Conservation (phyloP, 2,888 invertebrate genomes). For the Netelia fuscicornis region DNA sequence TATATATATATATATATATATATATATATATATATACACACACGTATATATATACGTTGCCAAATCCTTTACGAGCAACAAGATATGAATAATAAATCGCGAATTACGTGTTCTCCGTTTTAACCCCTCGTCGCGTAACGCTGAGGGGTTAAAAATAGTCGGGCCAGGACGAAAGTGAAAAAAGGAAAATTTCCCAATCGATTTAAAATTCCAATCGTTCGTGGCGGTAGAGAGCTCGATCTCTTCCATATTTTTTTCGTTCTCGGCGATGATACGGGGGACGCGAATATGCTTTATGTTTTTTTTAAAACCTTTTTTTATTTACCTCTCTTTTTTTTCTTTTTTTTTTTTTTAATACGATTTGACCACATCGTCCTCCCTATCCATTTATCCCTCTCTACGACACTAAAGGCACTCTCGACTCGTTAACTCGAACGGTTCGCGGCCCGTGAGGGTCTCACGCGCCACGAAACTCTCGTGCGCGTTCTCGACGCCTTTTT, state of each 20-base stretch:
- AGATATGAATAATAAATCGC: constrained; percentile 32
- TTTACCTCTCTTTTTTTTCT: constrained; percentile 8
- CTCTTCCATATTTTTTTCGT: constrained; percentile 36
- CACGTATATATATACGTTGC: background rate
- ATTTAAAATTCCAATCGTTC: constrained; percentile 40
- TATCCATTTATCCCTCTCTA: background rate
- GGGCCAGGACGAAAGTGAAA: background rate
- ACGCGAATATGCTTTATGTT: background rate
- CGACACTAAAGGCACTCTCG: constrained; percentile 56
- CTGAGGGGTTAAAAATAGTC: background rate
- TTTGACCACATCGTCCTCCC: constrained; percentile 12
- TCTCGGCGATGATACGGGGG: constrained; percentile 5
- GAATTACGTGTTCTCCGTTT: background rate
- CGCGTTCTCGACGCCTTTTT: background rate
- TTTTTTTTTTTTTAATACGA: background rate
- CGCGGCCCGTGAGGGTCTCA: constrained; percentile 24
- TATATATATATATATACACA: no score
- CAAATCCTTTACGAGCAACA: background rate
- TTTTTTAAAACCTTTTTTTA: constrained; percentile 1
- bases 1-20: background rate
- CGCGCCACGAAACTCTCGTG: background rate
- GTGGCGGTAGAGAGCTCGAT: background rate
- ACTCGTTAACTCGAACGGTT: constrained; percentile 64
- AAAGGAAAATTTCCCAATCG: background rate
- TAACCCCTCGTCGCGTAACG: no score